A percentile compares a stretch with the other conserved stretches of the same genome.
Conservation (phyloP, 1,140 invertebrate genomes). For the Zophobas atratus region DNA sequence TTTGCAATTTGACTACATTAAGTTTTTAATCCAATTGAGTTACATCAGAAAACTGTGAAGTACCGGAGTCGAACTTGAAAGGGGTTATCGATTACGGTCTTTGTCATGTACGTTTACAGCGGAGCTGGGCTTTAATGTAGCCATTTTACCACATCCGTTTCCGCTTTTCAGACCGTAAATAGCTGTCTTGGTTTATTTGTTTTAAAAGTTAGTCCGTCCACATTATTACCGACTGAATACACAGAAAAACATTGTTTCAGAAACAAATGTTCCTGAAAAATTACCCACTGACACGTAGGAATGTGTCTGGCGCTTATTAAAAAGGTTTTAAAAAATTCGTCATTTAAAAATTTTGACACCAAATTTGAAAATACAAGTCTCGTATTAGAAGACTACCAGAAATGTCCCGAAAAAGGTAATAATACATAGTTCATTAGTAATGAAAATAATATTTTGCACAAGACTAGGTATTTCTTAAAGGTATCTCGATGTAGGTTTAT, state of each 20-base stretch:
- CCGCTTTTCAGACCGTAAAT: conserved; percentile 5
- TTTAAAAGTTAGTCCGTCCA: conserved; percentile 9
- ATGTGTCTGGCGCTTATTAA: no score
- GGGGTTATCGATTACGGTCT: conserved; percentile 5
- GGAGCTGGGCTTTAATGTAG: neutral
- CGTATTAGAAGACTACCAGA: no score
- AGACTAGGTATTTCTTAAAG: no score
- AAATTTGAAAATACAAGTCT: neutral
- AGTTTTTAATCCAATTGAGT: no score
- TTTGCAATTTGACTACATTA: no score
- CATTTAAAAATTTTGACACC: no score
- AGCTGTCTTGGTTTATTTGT: conserved; percentile 22
- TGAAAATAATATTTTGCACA: no score
- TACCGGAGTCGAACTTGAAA: neutral
- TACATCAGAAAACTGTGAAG: neutral
- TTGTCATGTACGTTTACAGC: conserved; percentile 13
- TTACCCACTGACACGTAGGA: neutral
- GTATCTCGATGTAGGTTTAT: no score
- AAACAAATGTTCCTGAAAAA: conserved; percentile 11
- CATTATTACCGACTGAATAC: neutral
- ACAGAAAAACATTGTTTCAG: neutral
- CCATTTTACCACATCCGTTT: conserved; percentile 38
- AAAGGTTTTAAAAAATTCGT: no score
- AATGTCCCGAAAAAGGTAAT: no score
- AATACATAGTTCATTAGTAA: no score